phyloP scores from a whole-genome alignment of 2,797 vertebrate species.

The Xenopus petersii region DNA sequence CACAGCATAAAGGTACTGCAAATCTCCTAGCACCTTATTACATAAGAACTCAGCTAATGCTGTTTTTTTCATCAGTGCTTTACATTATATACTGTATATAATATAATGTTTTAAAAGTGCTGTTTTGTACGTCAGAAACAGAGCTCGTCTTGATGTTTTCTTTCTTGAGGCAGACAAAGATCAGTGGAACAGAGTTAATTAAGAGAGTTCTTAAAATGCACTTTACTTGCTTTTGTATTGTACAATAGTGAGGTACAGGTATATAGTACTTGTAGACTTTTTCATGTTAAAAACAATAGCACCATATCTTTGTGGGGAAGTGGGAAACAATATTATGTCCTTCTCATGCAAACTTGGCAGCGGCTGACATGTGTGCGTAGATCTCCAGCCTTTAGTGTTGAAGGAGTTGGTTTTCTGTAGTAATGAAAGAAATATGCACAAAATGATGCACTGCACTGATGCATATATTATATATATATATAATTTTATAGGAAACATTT shows the following conservation, averaged over 20 bases:
- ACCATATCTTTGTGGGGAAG: slow-evolving; percentile 77
- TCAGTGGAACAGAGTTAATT: slow-evolving; percentile 73
- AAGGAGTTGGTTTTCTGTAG: slow-evolving; percentile 88
- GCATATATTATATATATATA: too few relatives aligned
- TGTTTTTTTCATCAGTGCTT: slow-evolving; percentile 67
- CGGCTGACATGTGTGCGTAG: slow-evolving; percentile 91
- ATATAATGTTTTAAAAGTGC: slow-evolving; percentile 65
- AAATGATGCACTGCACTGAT: too few relatives aligned
- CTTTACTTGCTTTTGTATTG: slow-evolving; percentile 69
- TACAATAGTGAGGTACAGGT: slow-evolving; percentile 75
- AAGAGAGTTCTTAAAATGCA: slow-evolving; percentile 68
- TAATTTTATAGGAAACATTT: too few relatives aligned
- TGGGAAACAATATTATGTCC: slow-evolving; percentile 75
- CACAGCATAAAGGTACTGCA: slow-evolving; percentile 60
- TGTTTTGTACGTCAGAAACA: slow-evolving; percentile 62
- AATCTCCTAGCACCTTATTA: slow-evolving; percentile 71
- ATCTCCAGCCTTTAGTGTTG: slow-evolving; percentile 91
- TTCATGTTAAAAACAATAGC: slow-evolving; percentile 84
- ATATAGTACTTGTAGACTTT: slow-evolving; percentile 69
- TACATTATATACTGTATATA: slow-evolving; percentile 60
- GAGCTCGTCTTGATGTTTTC: slow-evolving; percentile 64
- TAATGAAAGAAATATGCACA: not conserved
- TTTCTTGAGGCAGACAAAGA: slow-evolving; percentile 71
- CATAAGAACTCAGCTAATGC: slow-evolving; percentile 60
- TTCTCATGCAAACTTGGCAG: slow-evolving; percentile 98